Percentiles rank a stretch among this genome's conserved stretches.
Conservation (phyloP, 1,140 invertebrate genomes). For the Pantala flavescens region DNA sequence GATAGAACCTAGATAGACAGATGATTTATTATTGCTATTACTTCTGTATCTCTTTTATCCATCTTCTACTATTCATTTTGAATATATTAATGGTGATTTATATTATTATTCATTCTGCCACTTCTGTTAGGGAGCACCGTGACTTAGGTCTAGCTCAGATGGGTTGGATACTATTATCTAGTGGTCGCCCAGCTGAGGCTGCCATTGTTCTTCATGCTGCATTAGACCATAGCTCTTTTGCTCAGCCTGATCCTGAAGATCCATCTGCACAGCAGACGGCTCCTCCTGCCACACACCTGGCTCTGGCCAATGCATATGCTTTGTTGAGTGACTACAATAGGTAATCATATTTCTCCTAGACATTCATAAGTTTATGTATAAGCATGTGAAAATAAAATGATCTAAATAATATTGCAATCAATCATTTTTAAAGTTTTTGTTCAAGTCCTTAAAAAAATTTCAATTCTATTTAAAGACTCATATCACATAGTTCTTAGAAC, state of each 20-base stretch:
- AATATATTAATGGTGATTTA: too few relatives aligned
- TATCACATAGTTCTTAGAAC: too few relatives aligned
- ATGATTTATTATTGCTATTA: too few relatives aligned
- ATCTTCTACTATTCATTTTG: too few relatives aligned
- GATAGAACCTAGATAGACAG: too few relatives aligned
- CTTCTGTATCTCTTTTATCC: too few relatives aligned
- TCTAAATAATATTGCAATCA: too few relatives aligned
- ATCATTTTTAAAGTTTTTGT: too few relatives aligned
- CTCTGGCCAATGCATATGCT: slow-evolving; percentile 66
- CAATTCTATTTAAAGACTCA: too few relatives aligned
- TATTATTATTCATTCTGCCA: too few relatives aligned
- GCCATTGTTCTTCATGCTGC: slow-evolving; percentile 67
- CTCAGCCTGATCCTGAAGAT: slow-evolving; percentile 28
- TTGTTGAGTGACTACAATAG: slow-evolving; percentile 51
- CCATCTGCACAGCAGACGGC: slow-evolving; percentile 28
- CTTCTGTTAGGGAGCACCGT: slow-evolving; percentile 48
- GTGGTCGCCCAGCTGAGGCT: slow-evolving; percentile 62
- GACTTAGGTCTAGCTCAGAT: slow-evolving; percentile 70
- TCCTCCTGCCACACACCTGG: slow-evolving; percentile 62
- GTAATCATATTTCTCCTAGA: neutral
- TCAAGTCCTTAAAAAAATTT: too few relatives aligned
- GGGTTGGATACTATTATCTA: slow-evolving; percentile 69
- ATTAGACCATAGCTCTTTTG: slow-evolving; percentile 60
- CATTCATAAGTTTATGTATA: neutral
- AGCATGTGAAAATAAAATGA: too few relatives aligned